Percentiles rank a stretch among this genome's conserved stretches.
Conservation (phyloP, 2,888 invertebrate genomes). For the Cylindroiulus punctatus region DNA sequence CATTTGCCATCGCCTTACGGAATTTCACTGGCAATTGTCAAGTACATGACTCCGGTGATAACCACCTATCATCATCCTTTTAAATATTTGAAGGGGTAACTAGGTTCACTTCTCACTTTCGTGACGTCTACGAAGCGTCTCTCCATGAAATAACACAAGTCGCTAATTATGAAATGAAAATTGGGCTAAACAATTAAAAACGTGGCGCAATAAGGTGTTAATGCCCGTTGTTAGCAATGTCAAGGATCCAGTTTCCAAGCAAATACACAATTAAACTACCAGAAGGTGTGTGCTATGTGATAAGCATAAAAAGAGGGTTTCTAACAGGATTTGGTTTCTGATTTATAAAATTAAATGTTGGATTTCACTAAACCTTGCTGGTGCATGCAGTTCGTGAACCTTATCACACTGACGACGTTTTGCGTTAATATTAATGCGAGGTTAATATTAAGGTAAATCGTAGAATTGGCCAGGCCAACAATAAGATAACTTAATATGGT, state of each 20-base stretch:
- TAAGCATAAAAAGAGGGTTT: not conserved
- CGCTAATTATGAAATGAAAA: not conserved
- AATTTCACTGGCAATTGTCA: conserved; percentile 34
- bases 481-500: not conserved
- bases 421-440: conserved; percentile 2
- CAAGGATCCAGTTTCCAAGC: not conserved
- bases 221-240: not conserved
- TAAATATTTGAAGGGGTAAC: conserved; percentile 42
- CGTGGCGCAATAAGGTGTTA: not conserved
- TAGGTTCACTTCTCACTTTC: not conserved
- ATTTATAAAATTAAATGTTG: too few species aligned
- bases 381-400: not conserved
- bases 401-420: not conserved
- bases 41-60: conserved; percentile 4
- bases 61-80: conserved; percentile 42
- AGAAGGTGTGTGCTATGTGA: not conserved
- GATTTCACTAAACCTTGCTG: too few species aligned
- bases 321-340: too few species aligned
- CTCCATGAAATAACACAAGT: not conserved
- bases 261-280: not conserved
- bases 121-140: not conserved
- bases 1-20: conserved; percentile 6
- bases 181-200: conserved; percentile 2
- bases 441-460: not conserved
- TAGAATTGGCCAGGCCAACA: not conserved